Percentiles rank a stretch among this genome's conserved stretches.
Evolutionary conservation across 2,797 vertebrate species (phyloP).

Genomic region (Sphenopsis melanotis): DNA sequence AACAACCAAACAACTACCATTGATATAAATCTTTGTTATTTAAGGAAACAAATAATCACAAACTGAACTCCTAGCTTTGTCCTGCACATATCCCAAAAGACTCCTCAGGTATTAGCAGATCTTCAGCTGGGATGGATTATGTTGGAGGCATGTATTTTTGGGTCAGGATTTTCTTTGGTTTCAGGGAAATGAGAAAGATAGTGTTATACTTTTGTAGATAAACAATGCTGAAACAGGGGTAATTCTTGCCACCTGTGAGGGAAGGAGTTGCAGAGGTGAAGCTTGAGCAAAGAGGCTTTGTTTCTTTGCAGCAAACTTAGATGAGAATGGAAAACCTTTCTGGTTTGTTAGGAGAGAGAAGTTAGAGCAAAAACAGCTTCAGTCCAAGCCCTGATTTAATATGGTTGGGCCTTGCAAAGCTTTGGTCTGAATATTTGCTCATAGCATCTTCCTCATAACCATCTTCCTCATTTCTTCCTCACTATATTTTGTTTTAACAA

Average conservation of each 20-base stretch:
- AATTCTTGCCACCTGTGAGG: neutral
- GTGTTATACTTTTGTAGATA: neutral
- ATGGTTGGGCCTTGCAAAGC: neutral
- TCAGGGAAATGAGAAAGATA: neutral
- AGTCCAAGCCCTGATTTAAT: neutral
- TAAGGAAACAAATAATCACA: neutral
- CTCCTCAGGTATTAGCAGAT: neutral
- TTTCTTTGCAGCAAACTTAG: neutral
- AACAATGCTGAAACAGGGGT: neutral
- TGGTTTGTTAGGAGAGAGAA: neutral
- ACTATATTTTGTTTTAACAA: neutral
- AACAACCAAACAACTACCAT: neutral
- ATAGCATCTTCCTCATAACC: neutral
- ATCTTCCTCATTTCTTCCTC: neutral
- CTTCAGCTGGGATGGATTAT: neutral
- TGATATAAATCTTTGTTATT: neutral
- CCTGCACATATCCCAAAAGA: neutral
- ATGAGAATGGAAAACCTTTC: neutral
- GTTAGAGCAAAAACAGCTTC: neutral
- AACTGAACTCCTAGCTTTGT: neutral
- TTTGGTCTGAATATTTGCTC: neutral
- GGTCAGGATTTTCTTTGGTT: neutral
- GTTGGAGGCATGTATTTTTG: neutral
- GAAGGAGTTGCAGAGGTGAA: neutral
- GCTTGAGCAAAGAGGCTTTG: neutral